Conservation (phyloP, 2,888 invertebrate genomes). For the Epicampocera succincta region DNA sequence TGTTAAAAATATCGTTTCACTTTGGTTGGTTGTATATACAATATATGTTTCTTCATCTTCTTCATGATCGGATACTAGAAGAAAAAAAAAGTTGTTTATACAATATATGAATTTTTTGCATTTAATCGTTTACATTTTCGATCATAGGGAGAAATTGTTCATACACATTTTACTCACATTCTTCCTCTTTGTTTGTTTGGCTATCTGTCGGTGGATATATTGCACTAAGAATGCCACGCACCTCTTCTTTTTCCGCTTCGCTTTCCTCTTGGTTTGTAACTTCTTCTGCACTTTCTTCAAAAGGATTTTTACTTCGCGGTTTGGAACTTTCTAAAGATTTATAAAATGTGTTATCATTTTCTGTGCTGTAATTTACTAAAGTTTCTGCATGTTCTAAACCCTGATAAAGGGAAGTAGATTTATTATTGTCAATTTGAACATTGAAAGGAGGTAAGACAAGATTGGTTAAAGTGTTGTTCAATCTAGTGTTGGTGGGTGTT, state of each 20-base stretch:
- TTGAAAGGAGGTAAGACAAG: conserved; percentile 71
- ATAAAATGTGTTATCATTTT: conserved; percentile 67
- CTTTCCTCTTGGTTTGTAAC: neutral
- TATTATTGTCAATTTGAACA: conserved; percentile 40
- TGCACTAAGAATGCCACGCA: conserved; percentile 73
- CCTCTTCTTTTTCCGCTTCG: conserved; percentile 65
- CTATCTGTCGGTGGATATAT: conserved; percentile 72
- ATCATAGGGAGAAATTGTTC: too few species aligned
- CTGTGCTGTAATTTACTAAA: conserved; percentile 33
- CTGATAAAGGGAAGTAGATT: conserved; percentile 71
- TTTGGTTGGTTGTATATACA: conserved; percentile 75
- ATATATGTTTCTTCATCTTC: conserved; percentile 80
- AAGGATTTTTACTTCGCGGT: conserved; percentile 34
- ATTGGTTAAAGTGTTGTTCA: conserved; percentile 53
- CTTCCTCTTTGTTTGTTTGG: conserved; percentile 70
- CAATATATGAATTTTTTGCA: too few species aligned
- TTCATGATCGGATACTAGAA: conserved; percentile 80
- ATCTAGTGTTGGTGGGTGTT: conserved; percentile 72
- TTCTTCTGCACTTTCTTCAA: conserved; percentile 38
- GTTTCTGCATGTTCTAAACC: conserved; percentile 70
- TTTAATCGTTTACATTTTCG: too few species aligned
- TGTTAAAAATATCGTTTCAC: conserved; percentile 82
- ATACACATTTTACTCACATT: conserved; percentile 32
- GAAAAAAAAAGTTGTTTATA: neutral
- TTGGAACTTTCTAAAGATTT: conserved; percentile 66